Base-by-base conservation (phyloP, 2,113 vertebrate species). In the Gavialis gangeticus region DNA sequence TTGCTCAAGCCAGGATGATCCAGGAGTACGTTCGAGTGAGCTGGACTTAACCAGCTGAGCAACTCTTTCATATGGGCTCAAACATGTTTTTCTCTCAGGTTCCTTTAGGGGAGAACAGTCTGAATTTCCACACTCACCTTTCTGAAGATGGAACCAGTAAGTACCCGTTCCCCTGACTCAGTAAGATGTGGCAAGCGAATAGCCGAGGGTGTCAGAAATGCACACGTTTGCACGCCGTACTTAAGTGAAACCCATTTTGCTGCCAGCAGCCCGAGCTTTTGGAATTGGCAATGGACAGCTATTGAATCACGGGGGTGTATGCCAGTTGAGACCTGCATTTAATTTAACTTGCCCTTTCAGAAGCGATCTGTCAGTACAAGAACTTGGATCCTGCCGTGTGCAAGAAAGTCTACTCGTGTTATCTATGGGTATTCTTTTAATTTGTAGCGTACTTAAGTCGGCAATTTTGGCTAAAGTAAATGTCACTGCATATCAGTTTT, bases 111-210 rank as follows among this genome's bases (percentile, higher is more conserved):
- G 98, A 98, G 77, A 97, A 92, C 93, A 97, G 91, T 86, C 78
- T 91, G 54, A 79, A 93, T 71, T 64, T 58, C 90, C 79, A 58
- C 78, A 84, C 96, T 7, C 69, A 5, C 5, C 69, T 83, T 75
- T 79, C 94, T 54, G 97, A 98, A 96, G 98, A 97, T 37, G 94
- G 96, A 67, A 91, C 55, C 3, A 54, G 97, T 98, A 96, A 98
- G 97, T 24, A 54, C 82, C 78, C 5, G 0, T 67, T 87, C 85
- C 94, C 19, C 66, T 79, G 24, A 25, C 46, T 8, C 56, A 7
- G 2, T 10, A 4, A 11, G 82, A 77, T 75, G 64, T 27, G 6
- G 14, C 75, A 34, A 55, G 56, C 18, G 22, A 62, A 1, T 22
- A 27, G 62, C 34, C 27, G 59, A 28, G 59, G 76, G 46, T 46